Evolutionary conservation across 2,113 vertebrate genomes (phyloP), one percentile per base, ranked within the genome.

Genomic region (Carettochelys insculpta): DNA sequence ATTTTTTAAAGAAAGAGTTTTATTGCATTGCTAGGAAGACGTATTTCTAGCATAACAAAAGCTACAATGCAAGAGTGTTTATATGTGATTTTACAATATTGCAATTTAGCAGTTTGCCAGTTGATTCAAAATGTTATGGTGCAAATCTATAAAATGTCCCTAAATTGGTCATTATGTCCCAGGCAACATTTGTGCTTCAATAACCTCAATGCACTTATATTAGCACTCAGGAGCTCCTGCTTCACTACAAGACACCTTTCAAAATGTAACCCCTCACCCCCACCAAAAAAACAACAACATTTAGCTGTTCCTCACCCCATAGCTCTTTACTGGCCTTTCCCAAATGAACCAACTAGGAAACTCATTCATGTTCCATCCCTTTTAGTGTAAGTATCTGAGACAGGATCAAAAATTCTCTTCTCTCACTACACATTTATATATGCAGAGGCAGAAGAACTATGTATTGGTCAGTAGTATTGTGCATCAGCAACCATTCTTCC

Each of bases 51-150:
- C 17, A 34, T 38, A 85, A 92, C 16, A 87, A 85, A 94, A 91
- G 43, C 48, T 88, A 31, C 31, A 76, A 3, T 0, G 3, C 24
- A 86, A 19, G 77, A 34, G 92, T 88, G 47, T 90, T 85, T 95
- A 78, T 29, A 22, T 84, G 95, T 95, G 88, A 90, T 95, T 96
- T 94, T 81, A 80, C 17, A 80, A 29, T 82, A 82, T 71, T 5
- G 51, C 8, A 0, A 1, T 81, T 71, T 25, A 14, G 10, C 20
- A 83, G 83, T 77, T 82, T 84, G 54, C 73, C 61, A 92, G 75
- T n/a, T 89, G 8, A 80, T 78, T 86, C 73, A 24, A 83, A 77
- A 82, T 29, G 6, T n/a, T 82, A 82, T 13, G 41, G 2, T 65
- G 27, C 9, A 41, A 68, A 56, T 82, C 34, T 87, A 24, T 77